Evolutionary conservation across 1,140 invertebrate species (phyloP).

Genomic region (Temnothorax nylanderi): DNA sequence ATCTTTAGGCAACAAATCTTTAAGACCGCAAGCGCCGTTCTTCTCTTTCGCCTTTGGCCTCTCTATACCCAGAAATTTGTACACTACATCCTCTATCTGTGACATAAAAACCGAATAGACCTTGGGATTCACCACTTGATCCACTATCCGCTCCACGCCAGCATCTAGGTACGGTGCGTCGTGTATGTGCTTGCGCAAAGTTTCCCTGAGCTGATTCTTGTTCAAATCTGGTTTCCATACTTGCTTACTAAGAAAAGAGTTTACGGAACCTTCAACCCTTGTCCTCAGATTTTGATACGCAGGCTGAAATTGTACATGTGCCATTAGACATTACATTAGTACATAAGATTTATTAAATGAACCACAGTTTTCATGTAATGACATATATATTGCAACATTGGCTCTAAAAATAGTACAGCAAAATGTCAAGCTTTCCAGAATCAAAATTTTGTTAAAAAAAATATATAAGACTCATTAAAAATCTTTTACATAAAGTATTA

Average conservation of each 20-base stretch:
- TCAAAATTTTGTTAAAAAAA: not conserved
- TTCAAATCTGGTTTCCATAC: constrained; percentile 95
- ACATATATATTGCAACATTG: not conserved
- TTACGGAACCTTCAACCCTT: constrained; percentile 94
- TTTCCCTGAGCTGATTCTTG: constrained; percentile 96
- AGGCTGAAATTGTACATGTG: constrained; percentile 86
- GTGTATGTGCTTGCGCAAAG: constrained; percentile 94
- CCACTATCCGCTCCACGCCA: constrained; percentile 96
- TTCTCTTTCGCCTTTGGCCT: constrained; percentile 85
- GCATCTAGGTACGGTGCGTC: constrained; percentile 87
- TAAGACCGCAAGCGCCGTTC: constrained; percentile 83
- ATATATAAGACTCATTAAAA: not conserved
- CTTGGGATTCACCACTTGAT: constrained; percentile 98
- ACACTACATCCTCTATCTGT: constrained; percentile 96
- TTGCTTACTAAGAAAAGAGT: constrained; percentile 92
- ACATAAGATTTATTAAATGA: not conserved
- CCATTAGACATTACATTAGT: not conserved
- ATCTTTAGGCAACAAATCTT: constrained; percentile 90
- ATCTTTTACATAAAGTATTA: not conserved
- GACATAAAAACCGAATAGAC: constrained; percentile 94
- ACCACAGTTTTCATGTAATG: not conserved
- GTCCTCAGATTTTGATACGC: constrained; percentile 97
- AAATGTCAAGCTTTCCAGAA: not conserved
- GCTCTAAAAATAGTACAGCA: not conserved
- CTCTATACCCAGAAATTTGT: constrained; percentile 94